Evolutionary conservation across 30 jellyfish, hydroid and myxozoan genomes (phyloP), one percentile per base, ranked within the genome.

Genomic region (Pelagia noctiluca): DNA sequence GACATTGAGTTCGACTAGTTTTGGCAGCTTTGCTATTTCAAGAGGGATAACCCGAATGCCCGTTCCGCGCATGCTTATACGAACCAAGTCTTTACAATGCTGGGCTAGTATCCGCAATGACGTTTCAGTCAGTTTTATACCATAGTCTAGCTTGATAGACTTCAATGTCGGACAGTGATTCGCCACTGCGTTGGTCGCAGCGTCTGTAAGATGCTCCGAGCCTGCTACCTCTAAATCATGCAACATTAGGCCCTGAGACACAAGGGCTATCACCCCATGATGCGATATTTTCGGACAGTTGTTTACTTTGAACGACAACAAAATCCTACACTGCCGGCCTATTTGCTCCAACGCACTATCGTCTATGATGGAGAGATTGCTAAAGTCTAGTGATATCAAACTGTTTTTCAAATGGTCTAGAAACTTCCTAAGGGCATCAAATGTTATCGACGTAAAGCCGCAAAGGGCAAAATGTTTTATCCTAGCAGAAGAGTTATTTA

Each of bases 381-480:
- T 93, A 72, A 93, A 82, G 65, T 93, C 97, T 3, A 93, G 65
- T 26, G 99, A 93, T 16, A 53, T 84, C 47, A 93, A 42, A 46
- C 96, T 80, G 73, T 62, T 64, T 47, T 78, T 83, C 50, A 93
- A 82, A 79, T 93, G 82, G 25, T 90, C 86, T 38, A 93, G 52
- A 69, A 93, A 83, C 19, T 93, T 93, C 74, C 88, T 78, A 64
- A 93, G 54, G 0, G 96, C 97, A 68, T 87, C 97, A 49, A 68
- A 77, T 11, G 99, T 87, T 35, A 93, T 81, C 62, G 78, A 71
- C 8, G 86, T 54, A 57, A 93, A 93, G 3, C 99, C 99, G 54
- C 97, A 93, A 31, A 93, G 52, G 22, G 97, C 87, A 79, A 93
- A 88, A 63, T 93, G 99, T n/a, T 86, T 65, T 2, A 93, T 82